A percentile compares a stretch with the other conserved stretches of the same genome.
Conservation (phyloP, 2,797 vertebrate genomes). For the Sebastes hubbsi region DNA sequence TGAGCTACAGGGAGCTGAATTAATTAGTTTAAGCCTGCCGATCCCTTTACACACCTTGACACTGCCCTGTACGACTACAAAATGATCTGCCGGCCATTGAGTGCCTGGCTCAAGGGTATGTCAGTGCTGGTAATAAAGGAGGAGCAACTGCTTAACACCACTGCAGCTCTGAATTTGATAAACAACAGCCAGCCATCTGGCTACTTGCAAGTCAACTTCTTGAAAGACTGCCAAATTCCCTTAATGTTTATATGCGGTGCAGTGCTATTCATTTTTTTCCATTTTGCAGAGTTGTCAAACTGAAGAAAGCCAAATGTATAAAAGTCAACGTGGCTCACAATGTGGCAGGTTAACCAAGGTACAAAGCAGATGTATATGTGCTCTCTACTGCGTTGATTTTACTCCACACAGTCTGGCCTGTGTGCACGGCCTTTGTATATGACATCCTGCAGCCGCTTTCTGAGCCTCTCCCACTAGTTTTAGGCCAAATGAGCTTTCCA, state of each 20-base stretch:
- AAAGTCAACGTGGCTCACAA: slow-evolving; percentile 18
- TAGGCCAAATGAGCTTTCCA: slow-evolving; percentile 46
- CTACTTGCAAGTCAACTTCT: slow-evolving; percentile 12
- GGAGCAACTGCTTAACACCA: background rate
- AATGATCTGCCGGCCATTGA: background rate
- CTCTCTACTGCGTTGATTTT: background rate
- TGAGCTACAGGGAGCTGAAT: background rate
- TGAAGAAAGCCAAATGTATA: slow-evolving; percentile 26
- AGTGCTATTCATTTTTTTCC: slow-evolving; percentile 11
- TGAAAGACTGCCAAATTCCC: slow-evolving; percentile 17
- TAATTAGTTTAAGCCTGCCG: background rate
- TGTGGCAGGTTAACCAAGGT: slow-evolving; percentile 17
- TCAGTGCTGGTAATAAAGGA: background rate
- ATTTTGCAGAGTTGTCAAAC: slow-evolving; percentile 32
- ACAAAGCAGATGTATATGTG: background rate
- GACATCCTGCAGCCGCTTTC: slow-evolving; percentile 29
- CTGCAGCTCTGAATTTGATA: slow-evolving; percentile 9
- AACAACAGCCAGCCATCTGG: slow-evolving; percentile 42
- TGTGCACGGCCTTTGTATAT: background rate
- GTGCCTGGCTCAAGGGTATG: slow-evolving; percentile 1
- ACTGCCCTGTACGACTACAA: background rate
- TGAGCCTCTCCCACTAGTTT: slow-evolving; percentile 32
- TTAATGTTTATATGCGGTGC: slow-evolving; percentile 14
- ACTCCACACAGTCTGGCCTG: background rate
- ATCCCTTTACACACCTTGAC: background rate